Base-by-base conservation (phyloP, 1,140 invertebrate genomes). In the Callitettix versicolor region DNA sequence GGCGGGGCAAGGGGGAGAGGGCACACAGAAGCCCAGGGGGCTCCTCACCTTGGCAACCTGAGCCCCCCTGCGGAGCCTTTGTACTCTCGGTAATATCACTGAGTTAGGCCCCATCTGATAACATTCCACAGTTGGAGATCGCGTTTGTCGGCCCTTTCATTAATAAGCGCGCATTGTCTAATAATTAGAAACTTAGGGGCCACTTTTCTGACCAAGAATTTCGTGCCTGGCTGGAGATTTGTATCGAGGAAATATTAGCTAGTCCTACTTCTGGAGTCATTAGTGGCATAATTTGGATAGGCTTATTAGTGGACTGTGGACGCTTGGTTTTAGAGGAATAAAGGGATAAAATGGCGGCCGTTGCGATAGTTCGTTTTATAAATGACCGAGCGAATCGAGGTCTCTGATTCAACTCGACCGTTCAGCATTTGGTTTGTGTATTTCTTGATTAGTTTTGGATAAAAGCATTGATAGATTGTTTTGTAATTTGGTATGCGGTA, bases 121-220 rank as follows among this genome's bases (percentile, higher is more conserved):
- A 49, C 21, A 49, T 30, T 22, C 46, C 17, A 12, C 46, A 22
- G 5, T 30, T 12, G 49, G 49, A 12, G 49, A 15, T 20, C 30
- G 14, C 49, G 46, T 26, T 51, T 51, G 49, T 51, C 49, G 49
- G 49, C 30, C 34, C 17, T 9, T 14, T 15, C 49, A 34, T 51
- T 51, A 51, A 51, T 38, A 51, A 38, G 38, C 49, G 17, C 34
- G 30, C 49, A 51, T 51, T 51, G 49, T 51, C 36, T 51, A 20
- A 33, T 51, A 51, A 51, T 51, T 51, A 51, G 49, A 51, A 51
- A 51, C 49, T 26, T 51, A 51, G 49, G 49, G 26, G 9, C 3
- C 26, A 30, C 12, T 40, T 17, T 40, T 14, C 38, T 40, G 14
- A 40, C 38, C 38, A 40, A 17, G 38, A 40, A 40, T 40, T 40